Evolutionary conservation across 2,797 vertebrate species (phyloP), one percentile per base, ranked within the genome.

Genomic region (Sebastes cheni): DNA sequence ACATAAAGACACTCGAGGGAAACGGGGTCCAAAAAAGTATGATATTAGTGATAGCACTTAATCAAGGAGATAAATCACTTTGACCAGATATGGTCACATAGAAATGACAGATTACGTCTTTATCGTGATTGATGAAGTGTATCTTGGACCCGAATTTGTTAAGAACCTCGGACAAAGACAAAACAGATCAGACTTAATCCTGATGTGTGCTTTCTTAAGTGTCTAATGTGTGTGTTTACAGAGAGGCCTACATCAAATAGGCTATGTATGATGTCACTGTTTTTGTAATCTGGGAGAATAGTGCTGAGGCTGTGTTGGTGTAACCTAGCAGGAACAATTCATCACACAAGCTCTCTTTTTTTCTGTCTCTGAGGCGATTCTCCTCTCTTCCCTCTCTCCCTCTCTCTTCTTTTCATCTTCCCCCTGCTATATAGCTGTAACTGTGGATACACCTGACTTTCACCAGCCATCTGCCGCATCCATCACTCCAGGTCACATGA

Each of bases 231-330:
- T 89, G 29, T 87, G 71, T 91, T 91, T 87, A 83, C 60, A 79
- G 52, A 78, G 36, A 69, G 60, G 55, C 60, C 30, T 75, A 64
- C 61, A 84, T 85, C 66, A 80, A 83, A 52, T 73, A 39, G 58
- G 36, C 65, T 67, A 18, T 46, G 39, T 67, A 85, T 90, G 83
- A 90, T 85, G 80, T 94, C 86, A 89, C 10, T 88, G 83, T 89
- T 91, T 81, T 88, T 92, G 68, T 77, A 82, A 80, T 90, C 75
- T 83, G 72, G 71, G 76, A 61, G 77, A 85, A 85, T 55, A 81
- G 6, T 75, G 69, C 74, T 22, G 59, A 79, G 77, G 70, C 70
- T 80, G 18, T 90, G 81, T 91, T 91, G 6, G 77, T 77, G 50
- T 88, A 92, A 85, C 82, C 69, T 75, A 76, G 72, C 79, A 72